phyloP scores from a whole-genome alignment of 1,140 invertebrate genomes.

The Saccostrea glomerata region DNA sequence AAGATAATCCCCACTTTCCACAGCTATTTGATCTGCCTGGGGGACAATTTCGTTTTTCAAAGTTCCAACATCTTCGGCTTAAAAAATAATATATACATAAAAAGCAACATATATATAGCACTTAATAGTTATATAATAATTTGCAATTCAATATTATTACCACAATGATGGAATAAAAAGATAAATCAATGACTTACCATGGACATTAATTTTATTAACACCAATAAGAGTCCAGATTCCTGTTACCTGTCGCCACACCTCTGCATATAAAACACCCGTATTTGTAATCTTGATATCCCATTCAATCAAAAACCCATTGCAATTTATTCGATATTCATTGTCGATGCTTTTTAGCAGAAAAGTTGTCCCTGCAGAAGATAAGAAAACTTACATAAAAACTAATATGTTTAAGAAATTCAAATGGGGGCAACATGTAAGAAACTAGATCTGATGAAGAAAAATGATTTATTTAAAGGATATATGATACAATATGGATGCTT shows the following conservation, averaged over 20 bases:
- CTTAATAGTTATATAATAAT: not conserved
- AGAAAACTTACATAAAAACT: not conserved
- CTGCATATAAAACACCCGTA: not conserved
- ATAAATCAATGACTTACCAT: not conserved
- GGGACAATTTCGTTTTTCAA: not conserved
- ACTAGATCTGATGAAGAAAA: no score
- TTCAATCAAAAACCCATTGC: not conserved
- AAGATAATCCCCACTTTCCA: not conserved
- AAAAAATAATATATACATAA: not conserved
- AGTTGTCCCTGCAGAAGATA: not conserved
- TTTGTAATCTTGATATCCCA: not conserved
- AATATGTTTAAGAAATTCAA: no score
- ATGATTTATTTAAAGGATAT: no score
- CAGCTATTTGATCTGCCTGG: not conserved
- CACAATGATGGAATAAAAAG: no score
- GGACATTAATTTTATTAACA: not conserved
- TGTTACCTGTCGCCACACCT: conserved; percentile 1
- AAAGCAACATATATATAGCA: not conserved
- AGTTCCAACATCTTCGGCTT: not conserved
- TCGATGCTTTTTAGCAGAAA: not conserved
- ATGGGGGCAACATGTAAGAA: no score
- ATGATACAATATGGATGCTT: no score
- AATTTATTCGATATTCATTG: not conserved
- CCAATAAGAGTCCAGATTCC: conserved; percentile 15
- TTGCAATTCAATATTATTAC: no score